These are phyloP conservation scores for Corynorhinus townsendii DNA, from an alignment of 2,113 vertebrate species.

Conservation along the genomic window DNA sequence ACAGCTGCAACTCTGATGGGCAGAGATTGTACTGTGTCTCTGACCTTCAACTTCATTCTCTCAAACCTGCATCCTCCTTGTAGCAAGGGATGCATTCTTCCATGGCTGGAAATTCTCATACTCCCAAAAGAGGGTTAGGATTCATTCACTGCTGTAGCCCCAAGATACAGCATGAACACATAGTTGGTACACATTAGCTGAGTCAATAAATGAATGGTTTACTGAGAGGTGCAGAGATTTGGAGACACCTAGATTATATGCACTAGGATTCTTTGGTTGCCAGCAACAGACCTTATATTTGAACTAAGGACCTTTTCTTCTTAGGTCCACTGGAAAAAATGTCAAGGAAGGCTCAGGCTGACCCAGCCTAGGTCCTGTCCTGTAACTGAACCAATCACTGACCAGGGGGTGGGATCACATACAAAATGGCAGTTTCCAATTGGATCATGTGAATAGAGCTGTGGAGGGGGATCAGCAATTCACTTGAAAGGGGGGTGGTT, in stretches of 20 bases:
- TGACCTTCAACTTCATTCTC: neutral
- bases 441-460: neutral
- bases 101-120: neutral
- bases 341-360: neutral
- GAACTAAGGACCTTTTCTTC: neutral
- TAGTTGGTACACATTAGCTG: neutral
- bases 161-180: neutral
- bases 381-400: neutral
- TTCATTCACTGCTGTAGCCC: neutral
- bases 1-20: neutral
- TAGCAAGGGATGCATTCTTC: neutral
- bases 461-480: neutral
- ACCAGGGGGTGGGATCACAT: neutral
- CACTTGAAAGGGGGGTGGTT: neutral
- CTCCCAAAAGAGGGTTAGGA: neutral
- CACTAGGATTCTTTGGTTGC: neutral
- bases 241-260: neutral
- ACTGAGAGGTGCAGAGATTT: neutral
- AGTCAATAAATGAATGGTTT: neutral
- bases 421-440: neutral
- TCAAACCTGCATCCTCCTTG: neutral
- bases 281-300: neutral
- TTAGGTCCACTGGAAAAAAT: neutral
- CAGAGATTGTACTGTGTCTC: neutral
- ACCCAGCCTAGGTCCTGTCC: neutral